Base-by-base conservation (phyloP, 2,888 invertebrate species). In the Hydrotaea cyrtoneurina region DNA sequence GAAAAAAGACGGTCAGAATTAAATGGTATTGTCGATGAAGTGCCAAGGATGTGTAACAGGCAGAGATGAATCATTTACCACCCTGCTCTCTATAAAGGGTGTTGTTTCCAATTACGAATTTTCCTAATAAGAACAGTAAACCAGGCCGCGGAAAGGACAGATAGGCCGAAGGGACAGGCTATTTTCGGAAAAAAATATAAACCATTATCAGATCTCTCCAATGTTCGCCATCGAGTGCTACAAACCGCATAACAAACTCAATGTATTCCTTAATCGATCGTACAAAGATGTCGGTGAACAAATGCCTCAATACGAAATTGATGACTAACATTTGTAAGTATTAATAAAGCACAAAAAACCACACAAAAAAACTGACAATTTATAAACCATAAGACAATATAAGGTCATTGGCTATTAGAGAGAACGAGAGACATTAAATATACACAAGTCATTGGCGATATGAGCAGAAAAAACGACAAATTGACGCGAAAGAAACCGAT, bases 311-410 rank as follows among this genome's bases (percentile, higher is more conserved):
- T 11, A 23, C 21, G 1, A 71, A 79, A 74, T 57, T 72, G 53
- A 80, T 80, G 55, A 74, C 66, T 59, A 66, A 75, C 80, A 80
- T 80, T 80, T 75, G 80, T 80, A 59, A 75, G 74, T 59, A 80
- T 80, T 80, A 80, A 62, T 59, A 80, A 21, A 78, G n/a, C 50
- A 71, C 10, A 59, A 57, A 66, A 69, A 66, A 55, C n/a, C n/a
- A 78, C 50, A 71, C 10, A 59, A 57, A 66, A 69, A 66, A 55
- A 50, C 11, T 62, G 71, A 71, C 74, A 69, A 80, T 57, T 80
- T 80, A 74, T 66, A 66, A 79, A 80, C 36, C 69, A 75, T 75
- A 46, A 77, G 50, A 69, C 50, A 31, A 19, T 62, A 46, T 75
- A 71, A 69, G 80, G 75, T 75, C 80, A 80, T 50, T 75, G 80